Evolutionary conservation across 2,113 vertebrate species (phyloP).

Genomic region (Anguilla rostrata): DNA sequence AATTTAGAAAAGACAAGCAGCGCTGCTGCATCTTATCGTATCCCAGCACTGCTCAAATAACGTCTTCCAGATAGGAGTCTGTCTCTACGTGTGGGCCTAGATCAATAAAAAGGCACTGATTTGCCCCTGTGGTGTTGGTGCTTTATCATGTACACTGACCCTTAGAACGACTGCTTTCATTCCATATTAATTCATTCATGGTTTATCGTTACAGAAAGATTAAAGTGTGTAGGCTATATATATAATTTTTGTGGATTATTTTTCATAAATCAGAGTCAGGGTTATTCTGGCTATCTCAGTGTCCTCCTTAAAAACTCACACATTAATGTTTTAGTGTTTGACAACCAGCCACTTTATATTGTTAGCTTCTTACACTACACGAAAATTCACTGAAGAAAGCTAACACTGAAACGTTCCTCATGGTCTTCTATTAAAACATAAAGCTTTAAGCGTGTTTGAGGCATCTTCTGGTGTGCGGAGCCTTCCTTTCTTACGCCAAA

Average conservation of each 20-base stretch:
- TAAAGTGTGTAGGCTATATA: neutral
- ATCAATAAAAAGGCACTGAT: neutral
- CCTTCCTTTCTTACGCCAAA: neutral
- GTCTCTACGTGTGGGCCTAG: neutral
- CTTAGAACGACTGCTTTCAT: slow-evolving; percentile 29
- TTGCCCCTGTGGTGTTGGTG: neutral
- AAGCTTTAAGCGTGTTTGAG: too few species aligned
- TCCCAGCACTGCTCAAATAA: neutral
- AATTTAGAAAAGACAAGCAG: neutral
- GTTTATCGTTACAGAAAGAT: slow-evolving; percentile 9
- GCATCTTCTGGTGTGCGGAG: too few species aligned
- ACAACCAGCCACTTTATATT: too few species aligned
- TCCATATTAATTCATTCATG: slow-evolving; percentile 7
- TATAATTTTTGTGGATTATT: too few species aligned
- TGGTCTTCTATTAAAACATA: too few species aligned
- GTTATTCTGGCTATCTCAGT: too few species aligned
- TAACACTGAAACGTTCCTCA: too few species aligned
- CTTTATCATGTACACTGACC: slow-evolving; percentile 8
- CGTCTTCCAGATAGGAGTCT: neutral
- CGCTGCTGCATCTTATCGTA: neutral
- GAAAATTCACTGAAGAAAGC: too few species aligned
- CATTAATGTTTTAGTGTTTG: too few species aligned
- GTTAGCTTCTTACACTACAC: too few species aligned
- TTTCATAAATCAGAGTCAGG: too few species aligned
- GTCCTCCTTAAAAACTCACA: too few species aligned